A percentile compares a stretch with the other conserved stretches of the same genome.
These are phyloP conservation scores for Drosophila atroscutellata DNA, from an alignment of 2,888 invertebrate species.

Conservation along the genomic window DNA sequence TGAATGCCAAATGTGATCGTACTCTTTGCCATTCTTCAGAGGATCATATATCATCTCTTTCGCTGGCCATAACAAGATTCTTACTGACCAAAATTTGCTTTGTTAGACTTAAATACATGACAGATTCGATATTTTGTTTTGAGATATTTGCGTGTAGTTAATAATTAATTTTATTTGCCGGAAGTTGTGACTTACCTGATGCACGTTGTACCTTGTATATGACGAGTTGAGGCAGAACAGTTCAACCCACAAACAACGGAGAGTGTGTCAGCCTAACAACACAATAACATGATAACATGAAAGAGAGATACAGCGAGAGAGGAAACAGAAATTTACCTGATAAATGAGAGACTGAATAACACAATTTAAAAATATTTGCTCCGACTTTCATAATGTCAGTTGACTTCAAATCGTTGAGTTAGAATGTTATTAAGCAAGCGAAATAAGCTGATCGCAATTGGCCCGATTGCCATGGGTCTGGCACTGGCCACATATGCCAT, in stretches of 20 bases:
- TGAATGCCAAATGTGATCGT: constrained; percentile 12
- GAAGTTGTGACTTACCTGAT: constrained; percentile 4
- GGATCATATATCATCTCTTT: constrained; percentile 9
- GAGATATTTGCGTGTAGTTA: background rate
- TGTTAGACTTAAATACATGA: background rate
- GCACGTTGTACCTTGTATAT: constrained; percentile 14
- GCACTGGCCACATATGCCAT: background rate
- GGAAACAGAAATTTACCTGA: background rate
- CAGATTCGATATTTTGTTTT: background rate
- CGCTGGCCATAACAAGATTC: constrained; percentile 8
- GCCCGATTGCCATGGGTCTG: constrained; percentile 4
- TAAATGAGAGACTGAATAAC: background rate
- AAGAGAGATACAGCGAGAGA: background rate
- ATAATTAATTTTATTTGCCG: background rate
- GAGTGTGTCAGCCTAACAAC: background rate
- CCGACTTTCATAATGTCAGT: background rate
- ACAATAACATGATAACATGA: background rate
- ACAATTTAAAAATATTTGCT: background rate
- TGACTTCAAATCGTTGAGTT: background rate
- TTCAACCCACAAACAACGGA: background rate
- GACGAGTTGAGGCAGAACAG: constrained; percentile 2
- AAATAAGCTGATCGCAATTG: constrained; percentile 5
- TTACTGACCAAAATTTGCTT: background rate
- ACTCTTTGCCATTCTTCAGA: constrained; percentile 7
- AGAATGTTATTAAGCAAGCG: constrained; percentile 10